Conservation (phyloP, 2,888 invertebrate species). For the Cerceris rybyensis region DNA sequence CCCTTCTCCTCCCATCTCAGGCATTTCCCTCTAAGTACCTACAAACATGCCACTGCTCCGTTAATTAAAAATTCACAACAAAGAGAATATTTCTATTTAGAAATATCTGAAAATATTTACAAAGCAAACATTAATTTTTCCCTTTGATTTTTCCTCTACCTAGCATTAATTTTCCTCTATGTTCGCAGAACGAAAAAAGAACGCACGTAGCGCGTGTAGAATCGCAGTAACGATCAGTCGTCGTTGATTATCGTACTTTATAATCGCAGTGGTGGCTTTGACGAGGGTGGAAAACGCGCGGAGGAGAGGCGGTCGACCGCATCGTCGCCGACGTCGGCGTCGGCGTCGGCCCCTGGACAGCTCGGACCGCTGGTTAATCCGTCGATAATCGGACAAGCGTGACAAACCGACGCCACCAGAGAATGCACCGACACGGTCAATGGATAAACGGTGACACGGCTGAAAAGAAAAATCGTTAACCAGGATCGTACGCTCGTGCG, state of each 20-base stretch:
- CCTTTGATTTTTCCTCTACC: too few species aligned
- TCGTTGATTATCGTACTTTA: constrained; percentile 29
- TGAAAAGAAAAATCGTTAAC: constrained; percentile 22
- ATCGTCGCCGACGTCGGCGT: constrained; percentile 17
- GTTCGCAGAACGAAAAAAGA: neutral
- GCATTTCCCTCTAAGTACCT: too few species aligned
- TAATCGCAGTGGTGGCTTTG: constrained; percentile 16
- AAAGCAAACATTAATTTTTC: too few species aligned
- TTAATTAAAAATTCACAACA: too few species aligned
- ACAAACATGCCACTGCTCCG: too few species aligned
- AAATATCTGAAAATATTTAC: too few species aligned
- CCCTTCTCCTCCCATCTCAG: too few species aligned
- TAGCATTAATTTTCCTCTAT: too few species aligned
- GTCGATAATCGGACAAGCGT: constrained; percentile 68
- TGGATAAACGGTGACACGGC: constrained; percentile 24
- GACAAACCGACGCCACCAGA: constrained; percentile 57
- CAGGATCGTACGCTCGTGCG: neutral
- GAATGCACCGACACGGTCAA: constrained; percentile 26
- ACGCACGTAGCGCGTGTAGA: neutral
- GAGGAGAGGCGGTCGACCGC: constrained; percentile 37
- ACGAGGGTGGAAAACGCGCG: neutral
- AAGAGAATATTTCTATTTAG: too few species aligned
- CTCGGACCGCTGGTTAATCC: constrained; percentile 58
- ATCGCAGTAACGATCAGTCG: constrained; percentile 11
- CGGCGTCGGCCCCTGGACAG: constrained; percentile 31